Evolutionary conservation across 2,888 invertebrate species (phyloP).

Genomic region (Himalopsyche kuldschensis): DNA sequence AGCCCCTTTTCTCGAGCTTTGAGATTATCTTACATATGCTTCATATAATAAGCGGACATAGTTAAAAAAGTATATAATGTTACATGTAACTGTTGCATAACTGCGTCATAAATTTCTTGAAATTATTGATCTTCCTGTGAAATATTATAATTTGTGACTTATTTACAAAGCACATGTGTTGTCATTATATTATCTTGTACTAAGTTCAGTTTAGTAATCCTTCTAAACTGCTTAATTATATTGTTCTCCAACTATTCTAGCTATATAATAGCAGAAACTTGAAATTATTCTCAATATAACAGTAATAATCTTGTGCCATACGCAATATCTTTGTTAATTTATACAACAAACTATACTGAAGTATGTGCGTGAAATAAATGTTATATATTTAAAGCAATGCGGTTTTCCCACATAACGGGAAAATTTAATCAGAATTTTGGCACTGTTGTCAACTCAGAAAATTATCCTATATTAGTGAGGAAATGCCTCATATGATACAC

Average conservation of each 20-base stretch:
- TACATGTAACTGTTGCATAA: no score
- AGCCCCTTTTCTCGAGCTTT: not conserved
- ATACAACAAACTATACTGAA: not conserved
- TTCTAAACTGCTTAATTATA: not conserved
- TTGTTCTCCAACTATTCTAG: not conserved
- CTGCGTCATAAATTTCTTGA: no score
- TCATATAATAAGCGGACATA: no score
- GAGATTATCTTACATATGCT: not conserved
- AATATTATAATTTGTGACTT: no score
- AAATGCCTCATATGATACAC: slow-evolving; percentile 1
- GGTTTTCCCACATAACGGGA: not conserved
- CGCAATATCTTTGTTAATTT: not conserved
- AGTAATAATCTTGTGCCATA: not conserved
- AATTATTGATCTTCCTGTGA: no score
- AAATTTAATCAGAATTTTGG: not conserved
- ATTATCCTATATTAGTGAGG: slow-evolving; percentile 1
- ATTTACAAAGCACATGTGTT: not conserved
- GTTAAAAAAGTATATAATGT: no score
- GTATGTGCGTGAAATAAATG: not conserved
- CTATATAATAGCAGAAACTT: not conserved
- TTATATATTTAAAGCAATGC: not conserved
- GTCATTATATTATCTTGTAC: no score
- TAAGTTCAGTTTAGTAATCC: not conserved
- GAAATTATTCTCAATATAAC: not conserved
- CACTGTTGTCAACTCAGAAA: not conserved